Base-by-base conservation (phyloP, 2,113 vertebrate species). In the Pteropus alecto region DNA sequence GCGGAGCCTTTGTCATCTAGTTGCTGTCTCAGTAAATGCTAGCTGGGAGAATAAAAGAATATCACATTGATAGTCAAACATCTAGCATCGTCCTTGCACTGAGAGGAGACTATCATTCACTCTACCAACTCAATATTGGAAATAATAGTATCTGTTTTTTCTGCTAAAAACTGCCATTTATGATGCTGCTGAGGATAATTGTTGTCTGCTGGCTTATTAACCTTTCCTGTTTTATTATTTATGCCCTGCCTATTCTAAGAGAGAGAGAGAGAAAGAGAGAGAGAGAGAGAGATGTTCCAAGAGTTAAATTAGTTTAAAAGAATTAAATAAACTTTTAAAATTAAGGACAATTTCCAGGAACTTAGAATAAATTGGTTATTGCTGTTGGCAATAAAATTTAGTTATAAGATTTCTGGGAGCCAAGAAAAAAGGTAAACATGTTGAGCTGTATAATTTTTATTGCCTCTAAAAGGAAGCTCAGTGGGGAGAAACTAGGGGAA, bases 371-470 rank as follows among this genome's bases (percentile, higher is more conserved):
- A 77, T 76, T 87, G 7, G 26, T 94, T 92, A 63, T 91, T 90
- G 51, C 46, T 74, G 22, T 82, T 73, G 78, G 77, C 65, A 96
- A 90, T 94, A 93, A 67, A 73, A 87, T 76, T 56, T 84, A 73
- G 67, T 86, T 65, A 21, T 65, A 87, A 61, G 43, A 71, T 92
- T 93, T 93, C 84, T 92, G 84, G 58, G 54, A 90, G 58, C 51
- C 58, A 85, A 94, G 93, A 70, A 84, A 86, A 85, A 84, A 76
- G 87, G 70, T 96, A 85, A 94, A 85, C 65, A 85, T 76, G n/a
- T 76, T 56, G 26, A 92, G 28, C 43, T 97, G 51, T 93, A 33
- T 92, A 71, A 83, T 83, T 95, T 87, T 90, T 90, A 94, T 84
- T 92, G 33, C 46, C 28, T 92, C 33, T 61, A 35, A 85, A 46